A percentile compares a stretch with the other conserved stretches of the same genome.
Conservation (phyloP, 2,113 vertebrate genomes). For the Takifugu flavidus region DNA sequence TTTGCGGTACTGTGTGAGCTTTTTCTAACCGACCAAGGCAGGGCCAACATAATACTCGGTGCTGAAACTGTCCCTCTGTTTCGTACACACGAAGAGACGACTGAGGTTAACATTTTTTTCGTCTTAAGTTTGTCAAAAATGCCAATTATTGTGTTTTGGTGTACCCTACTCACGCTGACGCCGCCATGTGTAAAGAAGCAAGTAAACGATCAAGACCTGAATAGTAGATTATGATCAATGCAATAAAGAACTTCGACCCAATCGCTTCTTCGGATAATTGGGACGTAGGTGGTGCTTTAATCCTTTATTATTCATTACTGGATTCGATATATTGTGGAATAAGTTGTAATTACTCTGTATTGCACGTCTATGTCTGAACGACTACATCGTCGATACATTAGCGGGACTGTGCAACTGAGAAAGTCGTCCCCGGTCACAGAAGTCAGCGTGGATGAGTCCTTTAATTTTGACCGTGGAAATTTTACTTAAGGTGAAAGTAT, state of each 20-base stretch:
- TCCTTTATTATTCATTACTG: neutral
- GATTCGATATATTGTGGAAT: rapidly evolving
- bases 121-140: neutral
- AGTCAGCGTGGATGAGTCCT: too few species aligned
- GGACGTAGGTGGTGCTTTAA: neutral
- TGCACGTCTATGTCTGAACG: neutral
- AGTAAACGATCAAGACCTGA: constrained; percentile 19
- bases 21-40: neutral
- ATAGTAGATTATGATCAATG: neutral
- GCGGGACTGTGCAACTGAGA: neutral
- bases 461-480: too few species aligned
- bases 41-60: constrained; percentile 1
- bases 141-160: neutral
- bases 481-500: too few species aligned
- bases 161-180: neutral
- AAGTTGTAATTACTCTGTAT: neutral
- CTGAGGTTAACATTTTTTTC: constrained; percentile 38
- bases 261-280: neutral
- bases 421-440: neutral
- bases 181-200: constrained; percentile 29
- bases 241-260: neutral
- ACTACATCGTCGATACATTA: constrained; percentile 12
- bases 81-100: constrained; percentile 26
- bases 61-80: constrained; percentile 20
- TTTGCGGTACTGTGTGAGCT: neutral